Percentiles rank a stretch among this genome's conserved stretches.
Conservation (phyloP, 2,888 invertebrate genomes). For the Athetis lepigone region DNA sequence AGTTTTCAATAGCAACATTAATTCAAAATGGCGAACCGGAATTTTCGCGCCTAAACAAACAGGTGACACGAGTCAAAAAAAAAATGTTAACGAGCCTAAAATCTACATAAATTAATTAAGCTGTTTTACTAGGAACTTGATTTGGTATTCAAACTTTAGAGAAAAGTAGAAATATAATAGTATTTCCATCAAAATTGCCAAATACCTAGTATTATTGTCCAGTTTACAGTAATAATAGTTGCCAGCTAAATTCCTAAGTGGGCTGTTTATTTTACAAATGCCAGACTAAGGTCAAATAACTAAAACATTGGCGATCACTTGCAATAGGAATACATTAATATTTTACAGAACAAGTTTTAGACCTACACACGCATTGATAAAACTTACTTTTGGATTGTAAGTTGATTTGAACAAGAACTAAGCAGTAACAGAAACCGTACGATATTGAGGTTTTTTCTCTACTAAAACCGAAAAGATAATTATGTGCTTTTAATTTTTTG, state of each 20-base stretch:
- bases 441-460: too few species aligned
- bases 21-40: neutral
- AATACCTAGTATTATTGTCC: conserved; percentile 12
- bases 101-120: neutral
- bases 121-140: neutral
- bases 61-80: neutral
- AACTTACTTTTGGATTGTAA: conserved; percentile 45
- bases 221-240: conserved; percentile 27
- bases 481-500: too few species aligned
- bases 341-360: conserved; percentile 60
- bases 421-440: neutral
- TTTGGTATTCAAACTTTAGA: neutral
- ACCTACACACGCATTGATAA: conserved; percentile 47
- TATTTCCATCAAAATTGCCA: neutral
- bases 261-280: conserved; percentile 65
- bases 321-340: conserved; percentile 70
- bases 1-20: conserved; percentile 7
- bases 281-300: conserved; percentile 67
- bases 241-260: conserved; percentile 62
- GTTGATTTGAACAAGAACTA: conserved; percentile 8
- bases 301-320: conserved; percentile 65
- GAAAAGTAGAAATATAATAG: neutral
- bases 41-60: conserved; percentile 41
- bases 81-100: neutral
- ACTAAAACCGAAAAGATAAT: too few species aligned